Conservation (phyloP, 2,888 invertebrate species). For the Dryococelus australis region DNA sequence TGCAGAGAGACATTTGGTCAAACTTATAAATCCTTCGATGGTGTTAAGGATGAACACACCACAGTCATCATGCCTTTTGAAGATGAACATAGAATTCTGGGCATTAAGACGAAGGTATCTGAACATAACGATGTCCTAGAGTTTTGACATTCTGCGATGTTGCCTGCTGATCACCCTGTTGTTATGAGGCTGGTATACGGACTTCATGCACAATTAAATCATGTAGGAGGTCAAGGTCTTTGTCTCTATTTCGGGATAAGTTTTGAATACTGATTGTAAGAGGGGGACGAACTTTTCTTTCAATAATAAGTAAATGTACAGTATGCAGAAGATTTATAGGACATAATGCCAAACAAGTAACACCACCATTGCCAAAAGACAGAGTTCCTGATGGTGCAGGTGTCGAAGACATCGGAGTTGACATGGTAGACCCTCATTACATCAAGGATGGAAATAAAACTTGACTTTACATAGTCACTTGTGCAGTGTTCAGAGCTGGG, state of each 20-base stretch:
- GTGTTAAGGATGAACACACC: not conserved
- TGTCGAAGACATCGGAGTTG: constrained; percentile 29
- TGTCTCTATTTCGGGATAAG: no score
- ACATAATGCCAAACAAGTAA: no score
- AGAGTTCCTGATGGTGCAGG: not conserved
- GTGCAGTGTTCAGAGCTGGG: constrained; percentile 47
- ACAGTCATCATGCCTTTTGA: not conserved
- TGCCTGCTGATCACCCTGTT: not conserved
- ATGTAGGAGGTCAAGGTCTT: no score
- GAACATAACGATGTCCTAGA: not conserved
- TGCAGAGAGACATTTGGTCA: not conserved
- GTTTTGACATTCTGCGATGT: not conserved
- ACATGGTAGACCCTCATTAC: no score
- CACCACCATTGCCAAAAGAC: not conserved
- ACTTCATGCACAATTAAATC: no score
- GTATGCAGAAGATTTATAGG: no score
- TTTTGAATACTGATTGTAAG: not conserved
- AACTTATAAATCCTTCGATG: not conserved
- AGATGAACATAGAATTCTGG: not conserved
- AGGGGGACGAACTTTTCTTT: not conserved
- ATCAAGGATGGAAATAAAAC: constrained; percentile 43
- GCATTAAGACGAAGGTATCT: not conserved
- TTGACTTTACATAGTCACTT: constrained; percentile 56
- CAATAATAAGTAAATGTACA: no score
- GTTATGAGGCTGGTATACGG: no score